Conservation (phyloP, 92 coral and sea anemone genomes). For the Muricea muricata region DNA sequence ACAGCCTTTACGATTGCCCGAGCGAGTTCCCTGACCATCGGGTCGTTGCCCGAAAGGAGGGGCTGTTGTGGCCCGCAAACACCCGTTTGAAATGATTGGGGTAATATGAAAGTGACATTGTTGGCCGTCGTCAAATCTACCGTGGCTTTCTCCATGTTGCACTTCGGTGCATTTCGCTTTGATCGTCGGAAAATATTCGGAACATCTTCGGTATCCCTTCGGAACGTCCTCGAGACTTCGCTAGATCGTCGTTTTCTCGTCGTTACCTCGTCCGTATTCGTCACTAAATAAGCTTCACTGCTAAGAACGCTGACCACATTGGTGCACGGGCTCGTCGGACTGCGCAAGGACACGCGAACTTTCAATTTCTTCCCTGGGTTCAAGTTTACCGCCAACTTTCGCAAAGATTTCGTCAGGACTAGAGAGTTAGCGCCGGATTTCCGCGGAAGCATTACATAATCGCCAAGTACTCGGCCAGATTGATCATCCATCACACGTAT, state of each 20-base stretch:
- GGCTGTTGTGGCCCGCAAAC: slow-evolving; percentile 1
- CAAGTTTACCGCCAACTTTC: background rate
- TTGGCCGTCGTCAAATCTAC: background rate
- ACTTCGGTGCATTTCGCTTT: background rate
- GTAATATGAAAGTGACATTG: background rate
- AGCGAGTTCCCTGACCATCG: background rate
- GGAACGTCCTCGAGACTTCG: background rate
- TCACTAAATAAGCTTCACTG: background rate
- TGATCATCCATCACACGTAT: background rate
- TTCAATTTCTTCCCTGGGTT: background rate
- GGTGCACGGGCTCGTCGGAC: background rate
- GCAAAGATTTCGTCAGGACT: background rate
- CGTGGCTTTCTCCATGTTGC: background rate
- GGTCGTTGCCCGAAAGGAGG: background rate
- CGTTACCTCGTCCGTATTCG: background rate
- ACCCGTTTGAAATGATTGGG: background rate
- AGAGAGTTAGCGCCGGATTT: background rate
- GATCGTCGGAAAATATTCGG: slow-evolving; percentile 7
- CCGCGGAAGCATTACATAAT: background rate
- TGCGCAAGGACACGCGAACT: background rate
- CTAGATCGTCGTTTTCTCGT: slow-evolving; percentile 5
- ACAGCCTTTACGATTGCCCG: background rate
- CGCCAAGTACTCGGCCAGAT: background rate
- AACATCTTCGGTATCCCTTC: background rate
- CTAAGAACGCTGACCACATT: background rate